Evolutionary conservation across 2,113 vertebrate species (phyloP).

Genomic region (Rhineura floridana): DNA sequence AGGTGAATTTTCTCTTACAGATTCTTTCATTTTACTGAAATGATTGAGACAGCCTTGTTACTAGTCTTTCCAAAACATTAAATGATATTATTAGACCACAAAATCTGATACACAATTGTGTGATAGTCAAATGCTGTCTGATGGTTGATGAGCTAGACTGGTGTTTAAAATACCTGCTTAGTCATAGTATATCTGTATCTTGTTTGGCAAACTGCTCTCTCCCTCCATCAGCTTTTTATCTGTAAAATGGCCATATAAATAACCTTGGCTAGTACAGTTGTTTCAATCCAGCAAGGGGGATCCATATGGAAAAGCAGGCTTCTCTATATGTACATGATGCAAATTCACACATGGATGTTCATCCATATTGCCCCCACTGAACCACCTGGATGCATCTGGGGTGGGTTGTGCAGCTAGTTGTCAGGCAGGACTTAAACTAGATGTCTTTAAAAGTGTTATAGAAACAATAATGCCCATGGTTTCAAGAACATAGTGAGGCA

Average conservation of each 20-base stretch:
- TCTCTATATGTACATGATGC: neutral
- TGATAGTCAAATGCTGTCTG: too few species aligned
- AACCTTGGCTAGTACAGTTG: neutral
- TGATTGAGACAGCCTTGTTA: neutral
- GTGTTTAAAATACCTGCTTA: neutral
- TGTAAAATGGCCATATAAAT: neutral
- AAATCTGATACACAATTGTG: neutral
- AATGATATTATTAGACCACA: neutral
- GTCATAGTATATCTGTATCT: neutral
- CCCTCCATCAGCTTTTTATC: neutral
- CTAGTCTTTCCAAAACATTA: neutral
- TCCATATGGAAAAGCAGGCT: neutral
- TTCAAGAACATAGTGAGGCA: fast-evolving
- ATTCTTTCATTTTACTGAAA: neutral
- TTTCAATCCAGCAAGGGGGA: neutral
- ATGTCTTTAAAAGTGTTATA: neutral
- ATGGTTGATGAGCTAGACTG: neutral
- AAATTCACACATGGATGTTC: neutral
- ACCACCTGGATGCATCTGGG: neutral
- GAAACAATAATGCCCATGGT: neutral
- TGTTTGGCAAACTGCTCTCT: neutral
- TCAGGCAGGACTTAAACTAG: neutral
- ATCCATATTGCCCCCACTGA: neutral
- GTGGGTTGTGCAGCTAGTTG: neutral
- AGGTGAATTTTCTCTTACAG: neutral